These are phyloP conservation scores for Heterodera filipjevi DNA, from an alignment of 2,888 invertebrate species.

Conservation along the genomic window DNA sequence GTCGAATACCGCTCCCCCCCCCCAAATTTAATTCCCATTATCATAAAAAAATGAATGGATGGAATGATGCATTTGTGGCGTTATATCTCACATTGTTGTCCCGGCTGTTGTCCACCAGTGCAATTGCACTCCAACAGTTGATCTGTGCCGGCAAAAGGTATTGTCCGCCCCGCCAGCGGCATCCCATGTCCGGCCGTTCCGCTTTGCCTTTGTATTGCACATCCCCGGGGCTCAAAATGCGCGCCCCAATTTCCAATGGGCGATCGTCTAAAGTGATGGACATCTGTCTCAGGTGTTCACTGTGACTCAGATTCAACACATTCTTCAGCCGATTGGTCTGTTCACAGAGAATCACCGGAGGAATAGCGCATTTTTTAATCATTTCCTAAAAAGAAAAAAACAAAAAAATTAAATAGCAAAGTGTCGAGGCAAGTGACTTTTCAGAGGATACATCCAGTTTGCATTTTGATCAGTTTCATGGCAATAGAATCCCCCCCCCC, in stretches of 20 bases:
- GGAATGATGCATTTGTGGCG: background rate
- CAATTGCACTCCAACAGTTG: constrained; percentile 33
- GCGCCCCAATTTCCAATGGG: constrained; percentile 25
- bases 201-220: background rate
- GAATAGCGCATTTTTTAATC: constrained; percentile 10
- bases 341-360: background rate
- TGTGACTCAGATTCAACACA: background rate
- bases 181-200: background rate
- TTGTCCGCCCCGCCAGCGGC: constrained; percentile 1
- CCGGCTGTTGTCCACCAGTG: background rate
- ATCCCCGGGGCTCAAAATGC: constrained; percentile 29
- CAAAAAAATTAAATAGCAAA: background rate
- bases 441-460: no score
- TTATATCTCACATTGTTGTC: background rate
- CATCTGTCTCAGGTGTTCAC: constrained; percentile 2
- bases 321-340: constrained; percentile 8
- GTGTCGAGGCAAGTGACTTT: background rate
- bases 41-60: background rate
- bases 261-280: background rate
- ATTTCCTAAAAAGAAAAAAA: constrained; percentile 9
- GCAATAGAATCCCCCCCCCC: no score
- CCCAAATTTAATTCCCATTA: no score
- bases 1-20: background rate
- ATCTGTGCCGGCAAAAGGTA: constrained; percentile 20
- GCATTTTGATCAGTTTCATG: no score